phyloP scores from a whole-genome alignment of 2,113 vertebrate genomes.

The Pseudolaguvia tuberculata region DNA sequence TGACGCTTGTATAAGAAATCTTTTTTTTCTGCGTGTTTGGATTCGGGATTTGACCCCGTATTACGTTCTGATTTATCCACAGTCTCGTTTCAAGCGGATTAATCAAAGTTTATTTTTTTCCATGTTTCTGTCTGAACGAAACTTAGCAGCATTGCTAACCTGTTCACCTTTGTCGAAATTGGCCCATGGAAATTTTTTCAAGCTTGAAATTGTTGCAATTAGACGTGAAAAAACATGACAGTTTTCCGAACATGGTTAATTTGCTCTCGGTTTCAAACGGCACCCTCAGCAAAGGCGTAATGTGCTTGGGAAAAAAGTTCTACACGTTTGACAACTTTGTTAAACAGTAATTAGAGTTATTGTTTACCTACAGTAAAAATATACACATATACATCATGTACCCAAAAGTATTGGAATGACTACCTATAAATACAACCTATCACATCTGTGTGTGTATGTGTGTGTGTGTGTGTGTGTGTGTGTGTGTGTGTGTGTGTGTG shows the following conservation, averaged over 20 bases:
- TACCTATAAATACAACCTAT: too few relatives aligned
- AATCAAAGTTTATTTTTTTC: conserved; percentile 45
- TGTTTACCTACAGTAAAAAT: background rate
- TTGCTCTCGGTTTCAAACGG: conserved; percentile 41
- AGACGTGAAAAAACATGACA: conserved; percentile 62
- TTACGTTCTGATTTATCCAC: background rate
- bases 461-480: too few relatives aligned
- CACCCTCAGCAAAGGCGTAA: background rate
- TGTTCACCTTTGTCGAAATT: conserved; percentile 71
- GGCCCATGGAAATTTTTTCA: conserved; percentile 69
- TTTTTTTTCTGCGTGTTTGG: background rate
- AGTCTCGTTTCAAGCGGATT: conserved; percentile 5
- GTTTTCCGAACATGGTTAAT: conserved; percentile 67
- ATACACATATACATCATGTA: background rate
- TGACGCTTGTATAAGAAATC: background rate
- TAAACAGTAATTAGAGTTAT: conserved; percentile 4
- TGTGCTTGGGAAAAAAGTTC: background rate
- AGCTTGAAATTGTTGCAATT: conserved; percentile 76
- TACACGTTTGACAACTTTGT: conserved; percentile 1
- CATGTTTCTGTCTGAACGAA: conserved; percentile 45
- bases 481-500: too few relatives aligned
- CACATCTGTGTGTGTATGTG: too few relatives aligned
- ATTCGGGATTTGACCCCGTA: conserved; percentile 9
- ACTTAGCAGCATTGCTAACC: conserved; percentile 58
- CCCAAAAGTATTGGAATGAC: too few relatives aligned